Conservation (phyloP, 2,113 vertebrate species). For the Nerophis lumbriciformis region DNA sequence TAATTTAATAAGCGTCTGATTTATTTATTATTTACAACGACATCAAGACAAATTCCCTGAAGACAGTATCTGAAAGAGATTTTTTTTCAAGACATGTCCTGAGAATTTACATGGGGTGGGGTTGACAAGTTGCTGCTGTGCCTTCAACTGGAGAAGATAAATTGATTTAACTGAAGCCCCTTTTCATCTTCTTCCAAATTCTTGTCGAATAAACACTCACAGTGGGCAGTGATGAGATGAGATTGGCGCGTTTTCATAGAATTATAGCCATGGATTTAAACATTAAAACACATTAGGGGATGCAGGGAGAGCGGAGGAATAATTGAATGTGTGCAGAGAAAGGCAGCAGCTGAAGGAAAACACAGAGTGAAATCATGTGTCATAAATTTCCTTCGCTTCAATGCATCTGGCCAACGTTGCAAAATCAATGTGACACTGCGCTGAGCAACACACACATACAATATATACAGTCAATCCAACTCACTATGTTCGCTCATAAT, state of each 20-base stretch:
- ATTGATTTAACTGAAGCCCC: constrained; percentile 31
- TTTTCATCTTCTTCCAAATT: constrained; percentile 45
- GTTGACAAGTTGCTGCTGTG: constrained; percentile 30
- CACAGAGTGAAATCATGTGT: constrained; percentile 11
- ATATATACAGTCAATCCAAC: not conserved
- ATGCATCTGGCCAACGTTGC: constrained; percentile 15
- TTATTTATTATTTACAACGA: no score
- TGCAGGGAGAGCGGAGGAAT: not conserved
- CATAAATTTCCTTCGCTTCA: constrained; percentile 37
- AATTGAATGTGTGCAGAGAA: constrained; percentile 1
- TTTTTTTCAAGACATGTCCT: constrained; percentile 27
- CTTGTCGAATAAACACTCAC: constrained; percentile 42
- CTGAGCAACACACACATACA: constrained; percentile 4
- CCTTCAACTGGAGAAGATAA: constrained; percentile 39
- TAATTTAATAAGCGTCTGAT: no score
- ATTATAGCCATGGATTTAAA: constrained; percentile 27
- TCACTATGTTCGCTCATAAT: not conserved
- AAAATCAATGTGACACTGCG: constrained; percentile 52
- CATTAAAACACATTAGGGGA: constrained; percentile 9
- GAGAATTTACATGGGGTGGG: constrained; percentile 23
- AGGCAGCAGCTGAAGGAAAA: not conserved
- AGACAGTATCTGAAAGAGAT: constrained; percentile 7
- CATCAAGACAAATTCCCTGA: constrained; percentile 1
- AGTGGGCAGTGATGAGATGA: constrained; percentile 32
- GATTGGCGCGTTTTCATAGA: constrained; percentile 30